These are phyloP conservation scores for Halichoerus grypus DNA, from an alignment of 2,113 vertebrate species.

Conservation along the genomic window DNA sequence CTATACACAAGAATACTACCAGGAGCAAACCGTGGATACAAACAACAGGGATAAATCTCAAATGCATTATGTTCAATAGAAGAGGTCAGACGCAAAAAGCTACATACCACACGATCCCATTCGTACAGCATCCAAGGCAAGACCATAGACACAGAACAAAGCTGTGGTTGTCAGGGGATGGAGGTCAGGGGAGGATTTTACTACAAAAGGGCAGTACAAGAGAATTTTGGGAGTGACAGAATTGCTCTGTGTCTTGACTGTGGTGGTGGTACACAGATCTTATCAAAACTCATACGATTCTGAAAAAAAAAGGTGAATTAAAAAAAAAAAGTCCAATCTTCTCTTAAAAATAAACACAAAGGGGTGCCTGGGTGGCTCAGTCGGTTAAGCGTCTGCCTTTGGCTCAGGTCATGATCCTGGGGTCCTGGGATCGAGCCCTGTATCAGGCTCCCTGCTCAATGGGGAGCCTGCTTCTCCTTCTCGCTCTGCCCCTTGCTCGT, in stretches of 20 bases:
- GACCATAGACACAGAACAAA: rapidly evolving
- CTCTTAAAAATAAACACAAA: background rate
- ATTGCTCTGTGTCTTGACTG: background rate
- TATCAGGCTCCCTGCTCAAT: background rate
- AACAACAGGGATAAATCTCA: background rate
- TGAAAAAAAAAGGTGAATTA: background rate
- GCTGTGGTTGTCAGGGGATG: background rate
- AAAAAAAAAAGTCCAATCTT: background rate
- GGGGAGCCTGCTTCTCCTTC: background rate
- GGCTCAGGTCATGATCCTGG: too few relatives aligned
- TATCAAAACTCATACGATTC: background rate
- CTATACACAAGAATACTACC: background rate
- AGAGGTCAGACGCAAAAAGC: background rate
- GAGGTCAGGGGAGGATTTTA: background rate
- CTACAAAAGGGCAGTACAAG: background rate
- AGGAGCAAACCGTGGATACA: rapidly evolving
- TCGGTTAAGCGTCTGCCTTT: too few relatives aligned
- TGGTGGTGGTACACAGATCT: background rate
- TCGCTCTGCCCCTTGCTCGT: background rate
- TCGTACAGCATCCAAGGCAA: background rate
- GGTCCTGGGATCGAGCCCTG: background rate
- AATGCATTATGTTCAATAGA: background rate
- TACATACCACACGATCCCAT: rapidly evolving
- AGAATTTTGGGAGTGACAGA: background rate
- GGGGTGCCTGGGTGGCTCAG: too few relatives aligned